Base-by-base conservation (phyloP, 2,797 vertebrate species). In the Esox masquinongy region DNA sequence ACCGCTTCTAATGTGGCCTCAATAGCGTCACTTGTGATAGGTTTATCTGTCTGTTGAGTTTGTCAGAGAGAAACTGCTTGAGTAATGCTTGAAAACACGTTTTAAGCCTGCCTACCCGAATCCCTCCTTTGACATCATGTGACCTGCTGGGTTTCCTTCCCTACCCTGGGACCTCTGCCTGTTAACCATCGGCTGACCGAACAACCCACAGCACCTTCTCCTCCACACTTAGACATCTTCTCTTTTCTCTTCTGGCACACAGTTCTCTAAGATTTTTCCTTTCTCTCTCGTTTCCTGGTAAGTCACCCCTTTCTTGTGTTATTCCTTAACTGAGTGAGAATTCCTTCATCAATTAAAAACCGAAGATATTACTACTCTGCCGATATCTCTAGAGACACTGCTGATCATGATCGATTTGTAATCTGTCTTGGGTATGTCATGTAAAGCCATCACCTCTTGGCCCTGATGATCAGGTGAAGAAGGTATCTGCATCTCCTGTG, bases 41-140 rank as follows among this genome's bases (percentile, higher is more conserved):
- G 71, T 36, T 67, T 69, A 16, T 85, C 84, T 17, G n/a, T 47
- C 70, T 73, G 66, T 69, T 12, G 51, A 79, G 69, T 70, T 76
- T 17, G 12, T 24, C 56, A 75, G 1, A 79, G 66, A 26, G 47
- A 11, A 5, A 43, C 51, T 53, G 19, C 74, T 83, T 80, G 81
- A 78, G 43, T 69, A 80, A 74, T 79, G 70, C 72, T 67, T 34
- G 53, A 39, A 34, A 0, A 2, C 7, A 4, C 75, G 68, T 70
- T 50, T 24, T 50, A 16, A n/a, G 5, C 22, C 53, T 39, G 49
- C 4, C 19, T 74, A 69, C 63, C 17, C 7, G 19, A 43, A 7
- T 68, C 29, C 26, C 39, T 66, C 12, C 24, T 51, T 61, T 31
- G 47, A 17, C 22, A 14, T 61, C 56, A 61, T 8, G 24, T 26